Percentiles rank a stretch among this genome's conserved stretches.
phyloP scores from a whole-genome alignment of 2,888 invertebrate species.

The Chymomyza procnemis region DNA sequence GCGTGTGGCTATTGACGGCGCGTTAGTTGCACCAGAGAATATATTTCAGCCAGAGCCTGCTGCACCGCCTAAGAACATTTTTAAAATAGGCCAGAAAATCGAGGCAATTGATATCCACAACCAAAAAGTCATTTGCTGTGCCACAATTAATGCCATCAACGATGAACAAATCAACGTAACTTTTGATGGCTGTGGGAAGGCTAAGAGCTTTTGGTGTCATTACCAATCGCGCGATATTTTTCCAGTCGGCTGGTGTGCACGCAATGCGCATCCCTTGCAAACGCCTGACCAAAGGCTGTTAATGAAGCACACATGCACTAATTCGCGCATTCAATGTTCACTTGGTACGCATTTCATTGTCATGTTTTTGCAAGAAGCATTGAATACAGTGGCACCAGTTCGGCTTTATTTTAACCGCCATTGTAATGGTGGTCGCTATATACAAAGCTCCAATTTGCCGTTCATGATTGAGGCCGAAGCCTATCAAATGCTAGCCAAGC shows the following conservation, averaged over 20 bases:
- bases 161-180: conserved; percentile 96
- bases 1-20: too few species aligned
- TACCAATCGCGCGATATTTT: conserved; percentile 97
- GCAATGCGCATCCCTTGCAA: conserved; percentile 94
- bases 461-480: conserved; percentile 80
- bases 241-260: conserved; percentile 96
- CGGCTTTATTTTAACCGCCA: conserved; percentile 80
- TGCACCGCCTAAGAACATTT: conserved; percentile 89
- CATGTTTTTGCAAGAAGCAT: conserved; percentile 79
- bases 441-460: conserved; percentile 79
- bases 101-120: conserved; percentile 98
- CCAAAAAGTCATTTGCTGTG: conserved; percentile 97
- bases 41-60: conserved; percentile 93
- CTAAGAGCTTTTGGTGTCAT: conserved; percentile 97
- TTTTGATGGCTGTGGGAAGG: conserved; percentile 98
- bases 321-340: conserved; percentile 80
- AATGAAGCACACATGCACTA: conserved; percentile 77
- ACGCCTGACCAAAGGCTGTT: conserved; percentile 94
- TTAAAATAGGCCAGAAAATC: conserved; percentile 94
- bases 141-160: conserved; percentile 95
- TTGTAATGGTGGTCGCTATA: conserved; percentile 80
- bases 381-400: conserved; percentile 79
- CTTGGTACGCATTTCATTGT: conserved; percentile 81
- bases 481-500: conserved; percentile 77
- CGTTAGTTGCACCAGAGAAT: conserved; percentile 92